A percentile compares a stretch with the other conserved stretches of the same genome.
Evolutionary conservation across 2,888 invertebrate genomes (phyloP).

Genomic region (Lycocerus yunnanus): DNA sequence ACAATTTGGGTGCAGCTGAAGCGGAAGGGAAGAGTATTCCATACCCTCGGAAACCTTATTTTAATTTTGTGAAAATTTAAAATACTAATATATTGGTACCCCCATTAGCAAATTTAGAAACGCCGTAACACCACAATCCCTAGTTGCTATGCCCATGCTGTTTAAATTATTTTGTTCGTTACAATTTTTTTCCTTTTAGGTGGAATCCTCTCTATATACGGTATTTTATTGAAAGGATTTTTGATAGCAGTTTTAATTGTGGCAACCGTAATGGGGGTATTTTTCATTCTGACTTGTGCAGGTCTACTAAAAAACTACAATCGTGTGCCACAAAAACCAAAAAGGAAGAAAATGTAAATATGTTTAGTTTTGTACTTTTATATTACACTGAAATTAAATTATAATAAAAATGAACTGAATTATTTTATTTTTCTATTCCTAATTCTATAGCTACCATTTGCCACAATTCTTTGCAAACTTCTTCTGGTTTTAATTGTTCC

Average conservation of each 20-base stretch:
- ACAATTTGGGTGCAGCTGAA: too few relatives aligned
- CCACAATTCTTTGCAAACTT: not conserved
- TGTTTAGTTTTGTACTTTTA: not conserved
- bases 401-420: not conserved
- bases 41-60: too few relatives aligned
- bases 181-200: conserved; percentile 1
- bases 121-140: too few relatives aligned
- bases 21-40: too few relatives aligned
- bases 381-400: not conserved
- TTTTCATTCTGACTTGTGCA: conserved; percentile 8
- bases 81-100: too few relatives aligned
- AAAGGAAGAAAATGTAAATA: not conserved
- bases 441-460: not conserved
- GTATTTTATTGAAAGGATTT: conserved; percentile 14
- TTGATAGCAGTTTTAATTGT: conserved; percentile 6
- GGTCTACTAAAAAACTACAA: conserved; percentile 11
- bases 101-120: too few relatives aligned
- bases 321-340: not conserved
- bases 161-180: too few relatives aligned
- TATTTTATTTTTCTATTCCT: not conserved
- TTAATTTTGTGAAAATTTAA: too few relatives aligned
- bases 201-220: not conserved
- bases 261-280: not conserved
- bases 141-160: too few relatives aligned
- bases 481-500: not conserved